phyloP scores from a whole-genome alignment of 2,113 vertebrate species.

The Litocranius walleri region DNA sequence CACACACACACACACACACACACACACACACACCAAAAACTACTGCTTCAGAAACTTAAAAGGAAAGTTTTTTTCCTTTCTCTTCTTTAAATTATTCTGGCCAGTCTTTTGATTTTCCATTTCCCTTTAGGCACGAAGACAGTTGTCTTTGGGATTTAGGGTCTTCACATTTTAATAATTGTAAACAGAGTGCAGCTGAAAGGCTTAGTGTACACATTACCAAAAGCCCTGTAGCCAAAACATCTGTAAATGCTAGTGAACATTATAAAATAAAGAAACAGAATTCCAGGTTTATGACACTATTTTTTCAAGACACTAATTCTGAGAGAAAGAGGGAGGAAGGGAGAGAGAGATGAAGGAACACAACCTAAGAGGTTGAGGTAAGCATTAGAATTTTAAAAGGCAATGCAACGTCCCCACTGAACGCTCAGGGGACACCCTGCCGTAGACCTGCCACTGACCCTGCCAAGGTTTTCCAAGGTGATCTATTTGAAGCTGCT shows the following conservation, averaged over 20 bases:
- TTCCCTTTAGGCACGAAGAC: constrained; percentile 1
- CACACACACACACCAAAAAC: neutral
- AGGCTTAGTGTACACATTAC: constrained; percentile 44
- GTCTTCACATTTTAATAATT: neutral
- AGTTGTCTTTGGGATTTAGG: neutral
- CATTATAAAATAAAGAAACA: constrained; percentile 54
- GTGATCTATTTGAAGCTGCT: neutral
- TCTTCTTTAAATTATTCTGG: constrained; percentile 33
- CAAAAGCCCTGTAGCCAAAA: constrained; percentile 27
- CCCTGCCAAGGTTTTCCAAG: neutral
- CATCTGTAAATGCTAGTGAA: constrained; percentile 42
- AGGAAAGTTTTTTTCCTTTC: neutral
- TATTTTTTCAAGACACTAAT: constrained; percentile 11
- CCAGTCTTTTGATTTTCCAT: neutral
- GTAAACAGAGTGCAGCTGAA: constrained; percentile 38
- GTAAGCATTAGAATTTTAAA: constrained; percentile 7
- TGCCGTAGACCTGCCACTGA: neutral
- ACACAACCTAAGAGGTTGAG: constrained; percentile 36
- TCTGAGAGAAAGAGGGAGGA: neutral
- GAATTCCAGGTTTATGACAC: constrained; percentile 48
- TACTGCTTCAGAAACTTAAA: neutral
- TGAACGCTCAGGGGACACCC: neutral
- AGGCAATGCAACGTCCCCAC: neutral
- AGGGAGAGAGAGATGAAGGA: neutral
- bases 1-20: too few species aligned